Evolutionary conservation across 2,797 vertebrate species (phyloP), one percentile per base, ranked within the genome.

Genomic region (Microctenopoma lineatum): DNA sequence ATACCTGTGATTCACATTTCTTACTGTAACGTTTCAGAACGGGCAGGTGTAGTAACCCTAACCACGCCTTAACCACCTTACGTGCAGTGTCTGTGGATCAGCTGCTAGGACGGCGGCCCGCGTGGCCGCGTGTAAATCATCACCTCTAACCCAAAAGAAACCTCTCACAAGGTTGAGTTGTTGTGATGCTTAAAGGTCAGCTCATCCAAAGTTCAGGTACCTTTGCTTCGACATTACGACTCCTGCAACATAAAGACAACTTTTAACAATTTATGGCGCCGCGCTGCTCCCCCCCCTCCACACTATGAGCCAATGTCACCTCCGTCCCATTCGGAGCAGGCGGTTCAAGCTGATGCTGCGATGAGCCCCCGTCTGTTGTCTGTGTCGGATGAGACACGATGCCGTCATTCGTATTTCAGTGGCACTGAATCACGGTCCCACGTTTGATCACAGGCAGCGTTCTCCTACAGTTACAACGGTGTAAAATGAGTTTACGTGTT

Each of bases 331-430:
- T 47, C 41, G 61, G 61, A 59, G 47, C 68, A 47, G 69, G 56
- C 50, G 1, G 46, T 81, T 59, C 32, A 59, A 69, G 59, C 52
- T 18, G 45, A 69, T 27, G 62, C 64, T 34, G 67, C 75, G 68
- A 84, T 73, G 78, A 81, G 72, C 66, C 68, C 75, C 72, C 73
- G 81, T 80, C 82, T 82, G 85, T 79, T 77, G 70, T 74, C 78
- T 72, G 77, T 52, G 64, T 77, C 70, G 25, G 72, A 81, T 80
- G 83, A 87, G 65, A 73, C 78, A 81, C 50, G 70, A 75, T 73
- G 69, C 75, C 61, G 83, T 84, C 83, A 83, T 66, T 77, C 50
- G 56, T 8, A 59, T 63, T 73, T 64, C 56, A 5, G 7, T 63
- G 78, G 71, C 74, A 27, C 64, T 66, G 81, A 77, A 78, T 87